Conservation (phyloP, 2,888 invertebrate species). For the Ochlodes sylvanus region DNA sequence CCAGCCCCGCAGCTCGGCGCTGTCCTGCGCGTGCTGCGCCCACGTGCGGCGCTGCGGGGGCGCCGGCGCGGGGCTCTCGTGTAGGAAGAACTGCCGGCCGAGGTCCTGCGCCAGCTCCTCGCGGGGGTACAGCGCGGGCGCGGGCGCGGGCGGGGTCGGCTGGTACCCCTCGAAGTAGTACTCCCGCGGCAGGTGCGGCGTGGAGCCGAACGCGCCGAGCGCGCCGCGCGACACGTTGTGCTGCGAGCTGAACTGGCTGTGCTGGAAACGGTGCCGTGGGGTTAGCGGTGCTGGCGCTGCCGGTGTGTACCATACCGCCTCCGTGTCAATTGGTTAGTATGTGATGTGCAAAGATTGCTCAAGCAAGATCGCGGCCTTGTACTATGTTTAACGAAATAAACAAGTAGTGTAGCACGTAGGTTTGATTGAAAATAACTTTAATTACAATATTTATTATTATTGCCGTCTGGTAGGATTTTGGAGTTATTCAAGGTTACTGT, state of each 20-base stretch:
- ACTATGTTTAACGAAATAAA: too few species aligned
- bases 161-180: constrained; percentile 53
- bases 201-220: constrained; percentile 75
- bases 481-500: too few species aligned
- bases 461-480: too few species aligned
- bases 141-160: constrained; percentile 47
- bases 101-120: constrained; percentile 56
- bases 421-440: too few species aligned
- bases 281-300: constrained; percentile 6
- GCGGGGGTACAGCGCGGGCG: constrained; percentile 59
- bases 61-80: constrained; percentile 84
- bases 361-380: too few species aligned
- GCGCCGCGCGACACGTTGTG: constrained; percentile 77
- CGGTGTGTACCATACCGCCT: too few species aligned
- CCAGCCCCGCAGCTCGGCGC: constrained; percentile 82
- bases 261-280: constrained; percentile 61
- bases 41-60: constrained; percentile 87
- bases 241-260: constrained; percentile 83
- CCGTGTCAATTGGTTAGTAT: too few species aligned
- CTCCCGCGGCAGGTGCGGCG: constrained; percentile 76
- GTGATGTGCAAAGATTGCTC: too few species aligned
- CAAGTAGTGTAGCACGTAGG: too few species aligned
- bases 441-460: too few species aligned
- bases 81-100: constrained; percentile 89
- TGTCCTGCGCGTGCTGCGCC: constrained; percentile 87